Evolutionary conservation across 2,888 invertebrate genomes (phyloP).

Genomic region (Mesorhabditis belari): DNA sequence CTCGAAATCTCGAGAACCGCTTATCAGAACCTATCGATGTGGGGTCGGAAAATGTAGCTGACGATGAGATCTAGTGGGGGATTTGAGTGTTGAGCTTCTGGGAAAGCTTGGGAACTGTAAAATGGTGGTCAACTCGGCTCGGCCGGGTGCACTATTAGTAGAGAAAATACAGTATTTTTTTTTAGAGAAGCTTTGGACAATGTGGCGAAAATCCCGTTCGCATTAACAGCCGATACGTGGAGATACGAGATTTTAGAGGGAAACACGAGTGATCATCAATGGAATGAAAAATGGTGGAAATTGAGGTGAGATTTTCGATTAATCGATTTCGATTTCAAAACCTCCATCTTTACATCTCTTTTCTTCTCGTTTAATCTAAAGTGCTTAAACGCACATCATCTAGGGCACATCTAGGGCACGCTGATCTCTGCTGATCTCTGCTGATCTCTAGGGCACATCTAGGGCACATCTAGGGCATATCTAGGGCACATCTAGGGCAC

Average conservation of each 20-base stretch:
- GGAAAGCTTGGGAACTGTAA: constrained; percentile 54
- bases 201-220: constrained; percentile 57
- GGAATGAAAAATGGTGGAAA: constrained; percentile 57
- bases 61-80: constrained; percentile 29
- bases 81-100: constrained; percentile 57
- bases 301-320: constrained; percentile 48
- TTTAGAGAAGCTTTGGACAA: constrained; percentile 56
- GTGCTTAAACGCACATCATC: too few relatives aligned
- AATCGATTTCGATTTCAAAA: background rate
- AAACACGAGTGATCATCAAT: constrained; percentile 32
- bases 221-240: constrained; percentile 57
- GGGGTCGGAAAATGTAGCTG: constrained; percentile 53
- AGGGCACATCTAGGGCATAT: too few relatives aligned
- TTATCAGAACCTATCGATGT: constrained; percentile 57
- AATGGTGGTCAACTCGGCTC: too few relatives aligned
- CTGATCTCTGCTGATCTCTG: too few relatives aligned
- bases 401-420: too few relatives aligned
- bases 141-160: too few relatives aligned
- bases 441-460: too few relatives aligned
- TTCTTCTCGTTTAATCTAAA: background rate
- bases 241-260: constrained; percentile 48
- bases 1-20: constrained; percentile 56
- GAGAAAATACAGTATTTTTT: too few relatives aligned
- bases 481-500: too few relatives aligned
- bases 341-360: background rate